Percentiles rank a stretch among this genome's conserved stretches.
Evolutionary conservation across 2,113 vertebrate species (phyloP).

Genomic region (Talpa occidentalis): DNA sequence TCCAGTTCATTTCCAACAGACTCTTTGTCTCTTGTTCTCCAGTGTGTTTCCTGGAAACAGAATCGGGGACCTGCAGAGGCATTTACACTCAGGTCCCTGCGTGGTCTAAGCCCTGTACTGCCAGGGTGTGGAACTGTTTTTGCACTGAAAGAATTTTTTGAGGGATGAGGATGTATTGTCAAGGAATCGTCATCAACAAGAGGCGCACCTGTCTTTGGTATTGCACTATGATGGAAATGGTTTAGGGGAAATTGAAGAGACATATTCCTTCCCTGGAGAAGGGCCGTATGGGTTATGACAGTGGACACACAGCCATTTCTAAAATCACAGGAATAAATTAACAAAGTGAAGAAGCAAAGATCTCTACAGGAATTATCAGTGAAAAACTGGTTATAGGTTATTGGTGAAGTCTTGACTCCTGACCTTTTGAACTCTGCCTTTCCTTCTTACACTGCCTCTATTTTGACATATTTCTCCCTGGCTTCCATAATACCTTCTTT

Average conservation of each 20-base stretch:
- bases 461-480: not conserved
- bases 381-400: not conserved
- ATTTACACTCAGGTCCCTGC: not conserved
- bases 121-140: not conserved
- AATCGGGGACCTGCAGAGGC: not conserved
- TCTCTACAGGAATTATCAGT: not conserved
- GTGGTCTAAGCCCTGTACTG: not conserved
- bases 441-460: not conserved
- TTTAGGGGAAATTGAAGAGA: constrained; percentile 18
- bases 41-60: not conserved
- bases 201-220: not conserved
- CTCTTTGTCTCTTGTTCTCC: constrained; percentile 19
- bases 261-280: not conserved
- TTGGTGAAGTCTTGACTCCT: not conserved
- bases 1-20: not conserved
- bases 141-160: constrained; percentile 3
- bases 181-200: not conserved
- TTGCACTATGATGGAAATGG: not conserved
- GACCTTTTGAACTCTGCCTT: constrained; percentile 43
- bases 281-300: not conserved
- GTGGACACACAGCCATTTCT: not conserved
- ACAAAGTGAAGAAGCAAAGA: constrained; percentile 19
- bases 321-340: not conserved
- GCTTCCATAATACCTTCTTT: constrained; percentile 35
- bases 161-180: not conserved